Base-by-base conservation (phyloP, 1,140 invertebrate genomes). In the Ectropis grisescens region DNA sequence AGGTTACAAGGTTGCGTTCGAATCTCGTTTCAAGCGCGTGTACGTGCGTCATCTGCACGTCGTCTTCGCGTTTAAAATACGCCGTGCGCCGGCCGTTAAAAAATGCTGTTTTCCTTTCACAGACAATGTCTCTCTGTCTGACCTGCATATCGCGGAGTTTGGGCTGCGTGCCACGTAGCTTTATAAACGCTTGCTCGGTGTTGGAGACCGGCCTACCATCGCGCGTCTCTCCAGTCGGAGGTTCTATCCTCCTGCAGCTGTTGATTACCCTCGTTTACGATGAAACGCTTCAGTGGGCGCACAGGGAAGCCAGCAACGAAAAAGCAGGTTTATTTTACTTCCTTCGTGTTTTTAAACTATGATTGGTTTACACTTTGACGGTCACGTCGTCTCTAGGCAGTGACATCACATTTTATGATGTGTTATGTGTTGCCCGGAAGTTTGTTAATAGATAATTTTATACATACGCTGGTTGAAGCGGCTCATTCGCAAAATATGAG, bases 51-150 rank as follows among this genome's bases (percentile, higher is more conserved):
- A n/a, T n/a, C n/a, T n/a, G n/a, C n/a, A n/a, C n/a, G n/a, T n/a
- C n/a, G n/a, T n/a, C n/a, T n/a, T n/a, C n/a, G n/a, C n/a, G n/a
- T n/a, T n/a, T n/a, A n/a, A n/a, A n/a, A n/a, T n/a, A n/a, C n/a
- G n/a, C n/a, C n/a, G n/a, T n/a, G n/a, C n/a, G n/a, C n/a, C n/a
- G n/a, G n/a, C n/a, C n/a, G n/a, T n/a, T n/a, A n/a, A n/a, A n/a
- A n/a, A n/a, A n/a, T n/a, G n/a, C n/a, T n/a, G n/a, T n/a, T n/a
- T 27, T 19, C 8, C 11, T 24, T 37, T 37, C 37, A 13, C 57
- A 83, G 82, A 84, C 89, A 7, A 90, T 91, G 85, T 89, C 89
- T 0, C 67, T 92, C 13, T 85, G 89, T 8, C 61, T 93, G n/a
- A 85, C 85, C 0, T 89, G 89, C 48, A 84, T 92, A 29, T 84